phyloP scores from a whole-genome alignment of 2,888 invertebrate genomes.

The Sminthurinus aureus region DNA sequence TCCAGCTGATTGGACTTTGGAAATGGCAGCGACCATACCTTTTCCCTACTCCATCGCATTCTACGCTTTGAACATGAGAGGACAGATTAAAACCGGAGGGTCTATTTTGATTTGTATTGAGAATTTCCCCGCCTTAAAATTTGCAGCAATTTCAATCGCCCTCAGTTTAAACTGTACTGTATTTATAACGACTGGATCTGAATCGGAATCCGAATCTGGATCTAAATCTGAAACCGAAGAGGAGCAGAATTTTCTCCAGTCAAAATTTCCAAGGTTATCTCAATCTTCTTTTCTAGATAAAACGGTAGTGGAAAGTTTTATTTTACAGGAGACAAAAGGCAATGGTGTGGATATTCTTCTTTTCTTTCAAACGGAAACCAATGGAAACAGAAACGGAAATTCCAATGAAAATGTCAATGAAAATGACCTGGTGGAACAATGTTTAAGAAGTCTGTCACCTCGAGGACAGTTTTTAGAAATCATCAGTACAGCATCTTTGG shows the following conservation, averaged over 20 bases:
- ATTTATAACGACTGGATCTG: not conserved
- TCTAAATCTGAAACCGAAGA: slow-evolving; percentile 66
- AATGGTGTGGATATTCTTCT: slow-evolving; percentile 92
- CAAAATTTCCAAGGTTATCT: slow-evolving; percentile 74
- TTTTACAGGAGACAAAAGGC: slow-evolving; percentile 90
- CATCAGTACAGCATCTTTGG: no score
- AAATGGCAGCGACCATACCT: slow-evolving; percentile 74
- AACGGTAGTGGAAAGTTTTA: slow-evolving; percentile 61
- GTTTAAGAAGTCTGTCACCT: no score
- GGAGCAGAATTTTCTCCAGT: slow-evolving; percentile 85
- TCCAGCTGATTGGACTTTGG: slow-evolving; percentile 70
- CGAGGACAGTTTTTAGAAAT: no score
- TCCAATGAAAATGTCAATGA: no score
- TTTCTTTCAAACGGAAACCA: no score
- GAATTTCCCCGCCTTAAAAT: slow-evolving; percentile 75
- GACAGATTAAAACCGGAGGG: not conserved
- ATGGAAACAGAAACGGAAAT: no score
- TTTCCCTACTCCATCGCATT: slow-evolving; percentile 72
- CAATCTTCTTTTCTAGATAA: slow-evolving; percentile 77
- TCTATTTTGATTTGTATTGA: slow-evolving; percentile 62
- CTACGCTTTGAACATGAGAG: slow-evolving; percentile 68
- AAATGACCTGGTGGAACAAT: no score
- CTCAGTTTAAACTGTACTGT: slow-evolving; percentile 66
- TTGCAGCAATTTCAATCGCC: slow-evolving; percentile 73
- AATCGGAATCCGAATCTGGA: not conserved